phyloP scores from a whole-genome alignment of 2,113 vertebrate species.

The Pholis gunnellus region DNA sequence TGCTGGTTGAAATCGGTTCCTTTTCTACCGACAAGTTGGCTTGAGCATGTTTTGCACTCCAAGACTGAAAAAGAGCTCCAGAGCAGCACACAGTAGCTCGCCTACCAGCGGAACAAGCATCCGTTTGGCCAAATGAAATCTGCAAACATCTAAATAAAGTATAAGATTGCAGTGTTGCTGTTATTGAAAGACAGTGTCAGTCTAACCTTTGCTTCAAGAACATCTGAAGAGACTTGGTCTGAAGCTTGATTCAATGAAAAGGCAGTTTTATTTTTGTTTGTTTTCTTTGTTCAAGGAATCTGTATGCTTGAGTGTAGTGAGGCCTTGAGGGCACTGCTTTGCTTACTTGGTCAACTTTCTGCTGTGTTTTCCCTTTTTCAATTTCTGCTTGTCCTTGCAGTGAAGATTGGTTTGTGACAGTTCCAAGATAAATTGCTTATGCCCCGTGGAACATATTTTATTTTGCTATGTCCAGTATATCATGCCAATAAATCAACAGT shows the following conservation, averaged over 20 bases:
- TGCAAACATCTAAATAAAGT: constrained; percentile 12
- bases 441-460: constrained; percentile 74
- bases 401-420: constrained; percentile 76
- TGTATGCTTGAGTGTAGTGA: background rate
- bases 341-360: constrained; percentile 59
- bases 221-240: background rate
- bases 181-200: background rate
- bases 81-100: constrained; percentile 35
- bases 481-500: constrained; percentile 77
- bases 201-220: constrained; percentile 10
- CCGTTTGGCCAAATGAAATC: background rate
- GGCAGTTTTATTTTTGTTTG: too few relatives aligned
- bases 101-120: constrained; percentile 15
- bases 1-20: constrained; percentile 71
- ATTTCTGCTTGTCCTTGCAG: constrained; percentile 66
- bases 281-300: background rate
- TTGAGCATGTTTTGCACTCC: constrained; percentile 43
- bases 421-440: constrained; percentile 72
- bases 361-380: constrained; percentile 50
- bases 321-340: constrained; percentile 49
- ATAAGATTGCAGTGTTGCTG: constrained; percentile 19
- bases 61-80: constrained; percentile 54
- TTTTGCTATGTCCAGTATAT: constrained; percentile 76
- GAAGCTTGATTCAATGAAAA: background rate
- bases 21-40: constrained; percentile 53